Conservation (phyloP, 2,113 vertebrate genomes). For the Pteropus alecto region DNA sequence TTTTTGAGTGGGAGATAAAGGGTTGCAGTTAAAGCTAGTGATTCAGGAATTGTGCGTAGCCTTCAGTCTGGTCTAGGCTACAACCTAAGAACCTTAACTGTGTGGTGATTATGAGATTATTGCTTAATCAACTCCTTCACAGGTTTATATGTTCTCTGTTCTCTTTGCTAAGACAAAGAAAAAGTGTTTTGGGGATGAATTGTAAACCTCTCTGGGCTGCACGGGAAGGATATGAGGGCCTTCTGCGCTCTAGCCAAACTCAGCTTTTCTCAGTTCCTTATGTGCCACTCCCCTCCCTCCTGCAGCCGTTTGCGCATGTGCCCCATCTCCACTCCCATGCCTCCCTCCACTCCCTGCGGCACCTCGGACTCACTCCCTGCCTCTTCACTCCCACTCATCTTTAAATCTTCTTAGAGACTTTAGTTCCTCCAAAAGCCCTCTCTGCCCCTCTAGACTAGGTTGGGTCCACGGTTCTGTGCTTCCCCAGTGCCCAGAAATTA, state of each 20-base stretch:
- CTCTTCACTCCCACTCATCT: background rate
- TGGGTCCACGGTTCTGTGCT: background rate
- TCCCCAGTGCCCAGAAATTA: background rate
- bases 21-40: background rate
- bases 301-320: too few species aligned
- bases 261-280: background rate
- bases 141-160: background rate
- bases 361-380: too few species aligned
- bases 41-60: background rate
- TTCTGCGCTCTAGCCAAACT: background rate
- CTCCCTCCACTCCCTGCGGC: background rate
- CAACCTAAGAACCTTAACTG: background rate
- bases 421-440: background rate
- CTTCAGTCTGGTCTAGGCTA: background rate
- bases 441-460: background rate
- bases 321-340: background rate
- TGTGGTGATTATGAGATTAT: background rate
- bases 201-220: background rate
- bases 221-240: background rate
- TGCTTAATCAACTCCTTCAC: background rate
- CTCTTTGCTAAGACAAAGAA: background rate
- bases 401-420: background rate
- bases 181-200: background rate
- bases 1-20: background rate
- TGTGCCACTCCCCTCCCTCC: rapidly evolving